phyloP scores from a whole-genome alignment of 2,113 vertebrate species.

The Phylloscopus whistleri region DNA sequence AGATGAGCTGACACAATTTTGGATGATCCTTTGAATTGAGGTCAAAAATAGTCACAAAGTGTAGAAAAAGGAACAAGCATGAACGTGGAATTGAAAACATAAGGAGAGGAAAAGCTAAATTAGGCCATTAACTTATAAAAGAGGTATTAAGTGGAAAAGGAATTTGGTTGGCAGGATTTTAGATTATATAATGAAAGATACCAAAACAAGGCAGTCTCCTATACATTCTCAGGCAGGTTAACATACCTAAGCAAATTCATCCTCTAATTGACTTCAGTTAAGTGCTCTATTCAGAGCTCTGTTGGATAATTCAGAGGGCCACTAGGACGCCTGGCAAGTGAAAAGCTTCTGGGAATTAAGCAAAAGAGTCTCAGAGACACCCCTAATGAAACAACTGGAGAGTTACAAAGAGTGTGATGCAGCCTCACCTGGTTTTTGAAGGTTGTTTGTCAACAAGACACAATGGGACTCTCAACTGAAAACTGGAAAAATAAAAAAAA shows the following conservation, averaged over 20 bases:
- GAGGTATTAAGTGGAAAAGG: neutral
- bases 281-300: neutral
- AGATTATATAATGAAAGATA: neutral
- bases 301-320: neutral
- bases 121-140: neutral
- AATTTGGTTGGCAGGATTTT: neutral
- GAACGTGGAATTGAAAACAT: neutral
- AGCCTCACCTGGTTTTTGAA: neutral
- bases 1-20: neutral
- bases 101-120: neutral
- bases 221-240: neutral
- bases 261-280: conserved; percentile 21
- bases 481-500: neutral
- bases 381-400: neutral
- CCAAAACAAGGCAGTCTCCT: neutral
- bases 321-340: neutral
- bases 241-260: conserved; percentile 24
- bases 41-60: neutral
- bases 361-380: neutral
- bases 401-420: neutral
- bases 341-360: conserved; percentile 31
- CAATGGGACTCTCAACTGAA: neutral
- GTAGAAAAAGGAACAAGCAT: neutral
- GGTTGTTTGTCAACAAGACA: neutral
- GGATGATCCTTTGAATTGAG: neutral